A percentile compares a stretch with the other conserved stretches of the same genome.
phyloP scores from a whole-genome alignment of 2,888 invertebrate genomes.

The Trilocha varians region DNA sequence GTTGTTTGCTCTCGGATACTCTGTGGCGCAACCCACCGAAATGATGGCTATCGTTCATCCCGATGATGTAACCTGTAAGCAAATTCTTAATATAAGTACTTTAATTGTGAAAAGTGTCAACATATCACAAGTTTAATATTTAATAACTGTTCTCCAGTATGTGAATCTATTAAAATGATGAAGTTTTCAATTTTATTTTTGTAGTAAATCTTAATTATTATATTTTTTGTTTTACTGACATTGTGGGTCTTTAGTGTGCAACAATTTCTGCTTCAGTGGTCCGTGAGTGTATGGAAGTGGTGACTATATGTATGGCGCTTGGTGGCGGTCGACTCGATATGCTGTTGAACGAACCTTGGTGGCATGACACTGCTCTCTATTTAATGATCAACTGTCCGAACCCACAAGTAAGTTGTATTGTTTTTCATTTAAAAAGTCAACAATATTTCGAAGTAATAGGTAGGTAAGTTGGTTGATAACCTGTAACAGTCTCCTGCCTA shows the following conservation, averaged over 20 bases:
- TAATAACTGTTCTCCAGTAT: too few relatives aligned
- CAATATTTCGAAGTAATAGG: too few relatives aligned
- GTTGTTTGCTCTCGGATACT: slow-evolving; percentile 52
- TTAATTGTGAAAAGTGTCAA: too few relatives aligned
- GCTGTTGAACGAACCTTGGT: slow-evolving; percentile 85
- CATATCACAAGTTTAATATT: too few relatives aligned
- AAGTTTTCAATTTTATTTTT: not conserved
- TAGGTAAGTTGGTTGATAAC: too few relatives aligned
- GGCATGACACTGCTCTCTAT: slow-evolving; percentile 92
- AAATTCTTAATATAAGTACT: not conserved
- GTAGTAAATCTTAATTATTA: not conserved
- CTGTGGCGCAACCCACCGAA: slow-evolving; percentile 49
- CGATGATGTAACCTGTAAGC: slow-evolving; percentile 76
- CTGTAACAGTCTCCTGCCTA: too few relatives aligned
- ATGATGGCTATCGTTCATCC: slow-evolving; percentile 69
- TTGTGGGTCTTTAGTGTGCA: not conserved
- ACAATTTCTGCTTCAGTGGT: slow-evolving; percentile 72
- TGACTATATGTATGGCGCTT: slow-evolving; percentile 90
- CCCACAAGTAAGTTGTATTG: slow-evolving; percentile 71
- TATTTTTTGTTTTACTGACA: not conserved
- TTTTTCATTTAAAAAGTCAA: too few relatives aligned
- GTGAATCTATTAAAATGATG: too few relatives aligned
- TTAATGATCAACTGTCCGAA: slow-evolving; percentile 88
- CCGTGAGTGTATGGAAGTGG: slow-evolving; percentile 93
- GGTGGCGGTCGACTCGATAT: slow-evolving; percentile 90